Percentiles rank a stretch among this genome's conserved stretches.
Conservation (phyloP, 1,140 invertebrate genomes). For the Bombus waltoni region DNA sequence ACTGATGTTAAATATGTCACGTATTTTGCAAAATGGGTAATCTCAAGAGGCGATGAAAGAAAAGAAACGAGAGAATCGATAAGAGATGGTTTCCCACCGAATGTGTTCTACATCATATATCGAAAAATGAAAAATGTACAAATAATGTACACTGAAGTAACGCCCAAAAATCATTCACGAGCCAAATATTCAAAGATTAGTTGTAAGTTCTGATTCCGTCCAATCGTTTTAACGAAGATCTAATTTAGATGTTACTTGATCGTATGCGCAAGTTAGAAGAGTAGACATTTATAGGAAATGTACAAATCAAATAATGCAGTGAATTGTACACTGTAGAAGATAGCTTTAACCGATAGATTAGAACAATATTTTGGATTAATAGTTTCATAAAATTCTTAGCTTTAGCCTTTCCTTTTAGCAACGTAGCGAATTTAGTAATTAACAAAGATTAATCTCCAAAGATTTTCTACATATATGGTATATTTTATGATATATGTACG, state of each 20-base stretch:
- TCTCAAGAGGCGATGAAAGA: not conserved
- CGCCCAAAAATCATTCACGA: not conserved
- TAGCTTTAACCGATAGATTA: not conserved
- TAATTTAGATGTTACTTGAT: not conserved
- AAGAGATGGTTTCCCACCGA: conserved; percentile 8
- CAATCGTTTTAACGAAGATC: not conserved
- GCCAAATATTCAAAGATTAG: conserved; percentile 38
- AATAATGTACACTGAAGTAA: not conserved
- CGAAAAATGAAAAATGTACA: not conserved
- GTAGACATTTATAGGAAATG: not conserved
- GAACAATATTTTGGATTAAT: not conserved
- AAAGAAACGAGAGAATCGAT: not conserved
- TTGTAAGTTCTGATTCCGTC: conserved; percentile 25
- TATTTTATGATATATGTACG: not conserved
- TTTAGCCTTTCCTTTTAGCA: not conserved
- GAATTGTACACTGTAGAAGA: not conserved
- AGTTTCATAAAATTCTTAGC: not conserved
- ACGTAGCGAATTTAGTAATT: not conserved
- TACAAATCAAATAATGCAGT: conserved; percentile 10
- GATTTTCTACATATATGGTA: not conserved
- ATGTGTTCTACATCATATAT: conserved; percentile 38
- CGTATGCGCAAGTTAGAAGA: not conserved
- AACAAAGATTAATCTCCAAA: conserved; percentile 7
- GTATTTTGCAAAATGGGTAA: too few species aligned
- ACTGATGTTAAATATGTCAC: not conserved